A percentile compares a stretch with the other conserved stretches of the same genome.
Evolutionary conservation across 2,888 invertebrate genomes (phyloP).

Genomic region (Anticlea derivata): DNA sequence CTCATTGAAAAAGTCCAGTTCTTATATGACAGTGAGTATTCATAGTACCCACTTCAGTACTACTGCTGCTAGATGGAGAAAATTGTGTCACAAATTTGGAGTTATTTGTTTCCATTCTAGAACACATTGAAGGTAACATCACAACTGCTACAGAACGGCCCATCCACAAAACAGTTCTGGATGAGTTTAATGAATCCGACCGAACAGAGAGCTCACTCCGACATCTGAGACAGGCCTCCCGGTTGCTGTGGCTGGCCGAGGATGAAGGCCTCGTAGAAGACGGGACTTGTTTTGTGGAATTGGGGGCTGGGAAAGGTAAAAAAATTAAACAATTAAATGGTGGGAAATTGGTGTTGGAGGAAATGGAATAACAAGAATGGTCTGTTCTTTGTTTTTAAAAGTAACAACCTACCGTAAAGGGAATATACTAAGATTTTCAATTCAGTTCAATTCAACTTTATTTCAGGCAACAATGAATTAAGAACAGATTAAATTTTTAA

Average conservation of each 20-base stretch:
- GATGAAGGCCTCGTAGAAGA: conserved; percentile 83
- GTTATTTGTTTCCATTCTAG: conserved; percentile 37
- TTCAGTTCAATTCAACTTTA: too few relatives aligned
- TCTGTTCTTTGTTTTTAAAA: too few relatives aligned
- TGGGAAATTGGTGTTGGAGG: too few relatives aligned
- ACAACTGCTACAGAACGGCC: conserved; percentile 44
- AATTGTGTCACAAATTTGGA: background rate
- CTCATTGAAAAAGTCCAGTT: conserved; percentile 69
- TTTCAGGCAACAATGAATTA: too few relatives aligned
- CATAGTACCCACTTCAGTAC: too few relatives aligned
- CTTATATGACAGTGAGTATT: conserved; percentile 68
- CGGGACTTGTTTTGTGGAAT: conserved; percentile 90
- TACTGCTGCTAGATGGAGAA: too few relatives aligned
- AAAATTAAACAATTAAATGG: too few relatives aligned
- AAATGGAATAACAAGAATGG: too few relatives aligned
- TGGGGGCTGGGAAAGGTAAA: conserved; percentile 94
- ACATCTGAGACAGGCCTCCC: conserved; percentile 91
- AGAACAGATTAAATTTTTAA: too few relatives aligned
- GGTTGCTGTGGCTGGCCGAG: conserved; percentile 88
- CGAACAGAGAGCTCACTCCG: conserved; percentile 86
- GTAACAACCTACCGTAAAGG: too few relatives aligned
- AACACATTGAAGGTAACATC: conserved; percentile 56
- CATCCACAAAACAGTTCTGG: conserved; percentile 56
- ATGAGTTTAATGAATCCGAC: conserved; percentile 63
- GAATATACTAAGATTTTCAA: too few relatives aligned